These are phyloP conservation scores for Nesogale talazaci DNA, from an alignment of 2,113 vertebrate genomes.

Conservation along the genomic window DNA sequence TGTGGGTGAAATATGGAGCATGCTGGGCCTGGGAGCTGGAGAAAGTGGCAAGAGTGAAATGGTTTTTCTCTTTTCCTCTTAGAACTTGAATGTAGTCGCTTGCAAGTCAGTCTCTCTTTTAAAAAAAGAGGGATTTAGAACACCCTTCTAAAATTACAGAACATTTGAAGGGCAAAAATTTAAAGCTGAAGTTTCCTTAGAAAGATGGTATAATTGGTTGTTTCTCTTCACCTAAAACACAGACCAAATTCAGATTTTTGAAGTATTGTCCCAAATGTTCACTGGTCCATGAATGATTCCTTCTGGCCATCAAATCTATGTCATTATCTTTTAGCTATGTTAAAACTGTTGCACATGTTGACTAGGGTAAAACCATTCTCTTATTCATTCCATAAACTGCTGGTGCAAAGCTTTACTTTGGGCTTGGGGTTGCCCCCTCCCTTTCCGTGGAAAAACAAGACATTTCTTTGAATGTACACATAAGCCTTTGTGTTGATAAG, in stretches of 20 bases:
- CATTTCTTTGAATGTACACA: background rate
- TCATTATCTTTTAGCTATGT: conserved; percentile 10
- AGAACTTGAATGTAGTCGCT: conserved; percentile 30
- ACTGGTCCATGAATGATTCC: background rate
- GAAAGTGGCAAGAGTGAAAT: background rate
- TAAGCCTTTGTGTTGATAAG: background rate
- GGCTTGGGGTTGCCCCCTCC: background rate
- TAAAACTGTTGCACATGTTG: background rate
- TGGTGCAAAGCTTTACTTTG: background rate
- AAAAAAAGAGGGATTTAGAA: conserved; percentile 45
- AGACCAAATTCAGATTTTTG: background rate
- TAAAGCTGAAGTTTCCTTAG: conserved; percentile 46
- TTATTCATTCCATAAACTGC: background rate
- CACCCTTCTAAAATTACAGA: conserved; percentile 37
- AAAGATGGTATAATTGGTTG: background rate
- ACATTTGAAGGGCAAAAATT: background rate
- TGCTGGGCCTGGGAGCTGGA: background rate
- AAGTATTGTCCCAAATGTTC: background rate
- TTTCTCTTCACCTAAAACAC: background rate
- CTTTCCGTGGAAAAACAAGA: background rate
- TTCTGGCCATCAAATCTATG: background rate
- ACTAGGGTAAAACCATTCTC: background rate
- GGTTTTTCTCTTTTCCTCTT: conserved; percentile 23
- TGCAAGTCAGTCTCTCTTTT: conserved; percentile 46
- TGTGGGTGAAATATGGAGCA: background rate